Evolutionary conservation across 1,140 invertebrate genomes (phyloP).

Genomic region (Colletes gigas): DNA sequence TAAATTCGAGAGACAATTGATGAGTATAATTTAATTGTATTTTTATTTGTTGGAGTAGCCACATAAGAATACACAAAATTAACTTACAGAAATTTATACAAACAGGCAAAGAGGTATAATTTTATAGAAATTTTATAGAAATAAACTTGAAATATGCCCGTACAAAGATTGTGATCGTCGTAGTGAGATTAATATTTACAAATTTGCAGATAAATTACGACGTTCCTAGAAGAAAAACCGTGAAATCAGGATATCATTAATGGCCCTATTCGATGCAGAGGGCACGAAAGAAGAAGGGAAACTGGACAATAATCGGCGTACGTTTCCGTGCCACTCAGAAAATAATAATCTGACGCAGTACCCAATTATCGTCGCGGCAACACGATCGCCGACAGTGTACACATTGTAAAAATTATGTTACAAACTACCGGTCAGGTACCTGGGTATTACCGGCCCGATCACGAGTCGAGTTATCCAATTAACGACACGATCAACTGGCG

Average conservation of each 20-base stretch:
- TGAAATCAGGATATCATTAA: slow-evolving; percentile 38
- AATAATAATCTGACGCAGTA: slow-evolving; percentile 40
- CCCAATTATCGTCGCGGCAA: slow-evolving; percentile 36
- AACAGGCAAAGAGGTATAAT: too few relatives aligned
- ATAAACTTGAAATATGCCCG: too few relatives aligned
- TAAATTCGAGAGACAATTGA: too few relatives aligned
- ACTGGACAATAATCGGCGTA: slow-evolving; percentile 26
- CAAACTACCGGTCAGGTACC: slow-evolving; percentile 34
- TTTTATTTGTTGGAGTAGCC: too few relatives aligned
- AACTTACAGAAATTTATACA: too few relatives aligned
- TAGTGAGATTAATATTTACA: slow-evolving; percentile 9
- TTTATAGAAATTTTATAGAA: too few relatives aligned
- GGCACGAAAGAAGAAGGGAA: slow-evolving; percentile 6
- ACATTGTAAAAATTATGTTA: slow-evolving; percentile 31
- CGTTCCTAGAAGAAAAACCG: slow-evolving; percentile 10
- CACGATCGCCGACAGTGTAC: slow-evolving; percentile 19
- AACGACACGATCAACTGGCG: slow-evolving; percentile 14
- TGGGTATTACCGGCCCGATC: slow-evolving; percentile 29
- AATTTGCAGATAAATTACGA: slow-evolving; percentile 12
- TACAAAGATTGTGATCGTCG: not conserved
- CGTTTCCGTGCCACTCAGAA: slow-evolving; percentile 28
- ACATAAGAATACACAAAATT: too few relatives aligned
- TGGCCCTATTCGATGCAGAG: not conserved
- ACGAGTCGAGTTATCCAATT: slow-evolving; percentile 46
- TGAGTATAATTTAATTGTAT: too few relatives aligned